Conservation (phyloP, 2,113 vertebrate species). For the Phycodurus eques region DNA sequence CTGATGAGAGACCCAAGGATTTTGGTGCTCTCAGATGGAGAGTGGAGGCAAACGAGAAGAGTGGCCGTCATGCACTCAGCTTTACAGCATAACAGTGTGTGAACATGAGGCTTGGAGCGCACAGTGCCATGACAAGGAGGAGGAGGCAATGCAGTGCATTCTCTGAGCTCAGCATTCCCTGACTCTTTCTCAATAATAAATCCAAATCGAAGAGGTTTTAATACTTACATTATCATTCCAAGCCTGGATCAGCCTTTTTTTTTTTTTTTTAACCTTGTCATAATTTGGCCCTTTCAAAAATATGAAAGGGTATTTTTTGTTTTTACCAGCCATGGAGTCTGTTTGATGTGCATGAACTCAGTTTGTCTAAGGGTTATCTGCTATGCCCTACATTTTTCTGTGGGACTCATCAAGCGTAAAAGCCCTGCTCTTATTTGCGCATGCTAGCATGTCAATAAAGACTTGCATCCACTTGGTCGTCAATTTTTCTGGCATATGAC, state of each 20-base stretch:
- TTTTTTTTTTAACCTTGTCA: conserved; percentile 10
- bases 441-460: conserved; percentile 17
- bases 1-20: conserved; percentile 43
- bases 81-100: conserved; percentile 37
- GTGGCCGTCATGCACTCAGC: conserved; percentile 65
- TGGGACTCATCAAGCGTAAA: conserved; percentile 30
- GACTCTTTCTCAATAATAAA: conserved; percentile 32
- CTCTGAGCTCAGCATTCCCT: conserved; percentile 25
- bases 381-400: conserved; percentile 51
- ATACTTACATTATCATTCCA: conserved; percentile 34
- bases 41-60: conserved; percentile 48
- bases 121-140: conserved; percentile 46
- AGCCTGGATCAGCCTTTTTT: conserved; percentile 2
- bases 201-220: conserved; percentile 43
- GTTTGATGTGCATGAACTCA: conserved; percentile 37
- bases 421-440: background rate
- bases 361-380: conserved; percentile 39
- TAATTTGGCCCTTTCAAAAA: conserved; percentile 46
- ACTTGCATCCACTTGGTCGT: conserved; percentile 9
- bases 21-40: conserved; percentile 47
- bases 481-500: conserved; percentile 8
- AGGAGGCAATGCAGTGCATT: conserved; percentile 39
- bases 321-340: background rate
- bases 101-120: conserved; percentile 39
- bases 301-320: conserved; percentile 20